A percentile compares a stretch with the other conserved stretches of the same genome.
These are phyloP conservation scores for Labeo rohita DNA, from an alignment of 2,113 vertebrate species.

Conservation along the genomic window DNA sequence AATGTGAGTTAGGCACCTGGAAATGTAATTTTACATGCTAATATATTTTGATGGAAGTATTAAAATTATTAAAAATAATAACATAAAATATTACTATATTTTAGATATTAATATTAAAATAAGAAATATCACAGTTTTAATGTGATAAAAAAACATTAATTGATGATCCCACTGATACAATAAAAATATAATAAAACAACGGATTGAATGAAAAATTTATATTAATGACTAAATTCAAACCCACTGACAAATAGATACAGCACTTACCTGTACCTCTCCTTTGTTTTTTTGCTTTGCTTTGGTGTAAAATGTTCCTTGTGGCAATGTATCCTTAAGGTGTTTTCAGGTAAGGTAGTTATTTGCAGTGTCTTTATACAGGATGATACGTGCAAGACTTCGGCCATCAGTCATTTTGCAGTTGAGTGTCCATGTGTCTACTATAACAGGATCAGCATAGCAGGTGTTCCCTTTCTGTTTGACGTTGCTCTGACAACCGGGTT, in stretches of 20 bases:
- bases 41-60: neutral
- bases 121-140: too few relatives aligned
- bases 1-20: neutral
- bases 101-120: too few relatives aligned
- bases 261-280: slow-evolving; percentile 29
- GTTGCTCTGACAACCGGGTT: slow-evolving; percentile 44
- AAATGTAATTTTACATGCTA: neutral
- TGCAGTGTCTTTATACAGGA: neutral
- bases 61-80: neutral
- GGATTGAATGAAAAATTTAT: neutral
- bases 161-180: neutral
- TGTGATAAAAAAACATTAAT: neutral
- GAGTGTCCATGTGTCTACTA: slow-evolving; percentile 10
- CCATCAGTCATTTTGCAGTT: slow-evolving; percentile 8
- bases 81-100: neutral
- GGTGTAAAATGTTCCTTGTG: neutral
- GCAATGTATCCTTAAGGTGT: neutral
- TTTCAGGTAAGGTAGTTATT: slow-evolving; percentile 21
- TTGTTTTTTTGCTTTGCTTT: neutral
- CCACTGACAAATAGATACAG: neutral
- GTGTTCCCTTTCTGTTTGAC: slow-evolving; percentile 47
- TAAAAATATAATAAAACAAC: neutral
- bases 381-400: neutral
- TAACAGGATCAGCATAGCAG: neutral
- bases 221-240: neutral